A percentile compares a stretch with the other conserved stretches of the same genome.
Conservation (phyloP, 2,797 vertebrate species). For the Mastacembelus armatus region DNA sequence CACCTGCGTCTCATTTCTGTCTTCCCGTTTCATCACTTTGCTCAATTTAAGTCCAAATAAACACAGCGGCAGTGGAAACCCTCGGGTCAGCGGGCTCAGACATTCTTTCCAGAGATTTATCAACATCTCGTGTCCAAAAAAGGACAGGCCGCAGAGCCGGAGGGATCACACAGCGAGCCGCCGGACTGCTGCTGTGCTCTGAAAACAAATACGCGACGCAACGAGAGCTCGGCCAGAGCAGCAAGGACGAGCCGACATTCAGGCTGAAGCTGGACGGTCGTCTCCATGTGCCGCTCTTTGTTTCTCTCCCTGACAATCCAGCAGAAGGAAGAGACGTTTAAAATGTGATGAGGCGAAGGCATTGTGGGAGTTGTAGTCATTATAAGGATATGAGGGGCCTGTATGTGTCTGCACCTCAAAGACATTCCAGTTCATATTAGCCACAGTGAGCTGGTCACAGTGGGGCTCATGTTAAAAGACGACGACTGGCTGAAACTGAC, state of each 20-base stretch:
- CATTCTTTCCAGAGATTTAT: slow-evolving; percentile 16
- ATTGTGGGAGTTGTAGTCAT: background rate
- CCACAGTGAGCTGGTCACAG: background rate
- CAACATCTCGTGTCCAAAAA: slow-evolving; percentile 22
- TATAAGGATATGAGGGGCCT: background rate
- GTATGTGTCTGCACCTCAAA: background rate
- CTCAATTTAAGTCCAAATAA: background rate
- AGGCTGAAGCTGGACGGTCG: background rate
- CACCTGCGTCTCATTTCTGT: no score
- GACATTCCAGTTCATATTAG: background rate
- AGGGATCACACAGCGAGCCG: background rate
- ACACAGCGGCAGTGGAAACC: background rate
- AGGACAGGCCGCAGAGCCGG: slow-evolving; percentile 21
- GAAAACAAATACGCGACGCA: background rate
- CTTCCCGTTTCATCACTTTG: no score
- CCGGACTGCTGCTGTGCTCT: background rate
- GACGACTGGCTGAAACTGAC: no score
- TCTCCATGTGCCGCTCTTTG: background rate
- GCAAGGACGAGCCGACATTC: background rate
- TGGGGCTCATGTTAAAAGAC: no score
- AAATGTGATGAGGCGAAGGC: background rate
- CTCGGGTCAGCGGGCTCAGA: background rate
- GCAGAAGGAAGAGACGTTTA: background rate
- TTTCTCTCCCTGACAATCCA: background rate
- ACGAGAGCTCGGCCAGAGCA: background rate